phyloP scores from a whole-genome alignment of 2,797 vertebrate genomes.

The Micrastur ruficollis region DNA sequence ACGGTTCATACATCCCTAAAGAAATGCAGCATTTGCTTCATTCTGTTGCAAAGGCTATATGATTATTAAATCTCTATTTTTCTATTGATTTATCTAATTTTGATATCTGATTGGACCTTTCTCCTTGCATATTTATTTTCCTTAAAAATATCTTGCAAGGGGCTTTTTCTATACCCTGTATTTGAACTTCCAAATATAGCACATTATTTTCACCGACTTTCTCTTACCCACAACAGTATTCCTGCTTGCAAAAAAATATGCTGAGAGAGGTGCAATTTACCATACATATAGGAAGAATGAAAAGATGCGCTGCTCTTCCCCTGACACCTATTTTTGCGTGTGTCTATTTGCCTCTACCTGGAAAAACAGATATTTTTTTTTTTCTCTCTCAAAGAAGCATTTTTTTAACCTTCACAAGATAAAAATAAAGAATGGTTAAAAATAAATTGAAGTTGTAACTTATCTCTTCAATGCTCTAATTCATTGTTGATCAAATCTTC shows the following conservation, averaged over 20 bases:
- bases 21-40: background rate
- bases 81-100: background rate
- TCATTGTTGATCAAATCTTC: conserved; percentile 29
- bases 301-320: background rate
- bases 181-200: background rate
- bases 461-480: background rate
- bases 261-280: background rate
- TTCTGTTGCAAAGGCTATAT: background rate
- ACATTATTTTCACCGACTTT: background rate
- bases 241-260: background rate
- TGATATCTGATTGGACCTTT: background rate
- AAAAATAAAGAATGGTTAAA: background rate
- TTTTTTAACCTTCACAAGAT: conserved; percentile 23
- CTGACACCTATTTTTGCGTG: background rate
- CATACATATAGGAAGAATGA: background rate
- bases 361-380: background rate
- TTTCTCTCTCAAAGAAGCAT: background rate
- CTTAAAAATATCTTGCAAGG: background rate
- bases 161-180: background rate
- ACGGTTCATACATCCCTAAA: background rate
- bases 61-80: background rate
- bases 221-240: background rate
- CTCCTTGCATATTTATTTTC: background rate
- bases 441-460: conserved; percentile 14
- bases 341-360: background rate